Evolutionary conservation across 2,797 vertebrate species (phyloP).

Genomic region (Takifugu rubripes): DNA sequence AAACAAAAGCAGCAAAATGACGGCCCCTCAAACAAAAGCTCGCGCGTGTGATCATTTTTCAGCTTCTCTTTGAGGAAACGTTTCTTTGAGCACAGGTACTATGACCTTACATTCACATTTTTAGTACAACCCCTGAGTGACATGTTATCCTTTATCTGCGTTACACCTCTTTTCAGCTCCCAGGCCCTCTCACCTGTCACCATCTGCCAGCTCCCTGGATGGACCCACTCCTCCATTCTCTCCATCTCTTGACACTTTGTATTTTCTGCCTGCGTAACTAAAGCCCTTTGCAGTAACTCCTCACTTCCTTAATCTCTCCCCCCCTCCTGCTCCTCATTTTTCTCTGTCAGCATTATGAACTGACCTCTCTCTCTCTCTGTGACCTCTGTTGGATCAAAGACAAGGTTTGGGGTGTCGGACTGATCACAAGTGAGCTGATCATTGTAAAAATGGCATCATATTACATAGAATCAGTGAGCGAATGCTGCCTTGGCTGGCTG

Average conservation of each 20-base stretch:
- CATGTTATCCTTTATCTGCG: slow-evolving; percentile 60
- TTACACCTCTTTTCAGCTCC: slow-evolving; percentile 50
- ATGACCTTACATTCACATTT: slow-evolving; percentile 38
- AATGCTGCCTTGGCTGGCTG: no score
- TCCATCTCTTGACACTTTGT: slow-evolving; percentile 63
- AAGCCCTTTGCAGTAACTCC: slow-evolving; percentile 55
- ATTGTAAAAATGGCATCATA: no score
- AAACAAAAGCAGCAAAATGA: not conserved
- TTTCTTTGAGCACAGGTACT: slow-evolving; percentile 20
- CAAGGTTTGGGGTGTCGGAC: slow-evolving; percentile 37
- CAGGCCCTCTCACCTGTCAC: slow-evolving; percentile 58
- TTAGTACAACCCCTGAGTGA: slow-evolving; percentile 36
- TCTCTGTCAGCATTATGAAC: slow-evolving; percentile 47
- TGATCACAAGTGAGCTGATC: slow-evolving; percentile 41
- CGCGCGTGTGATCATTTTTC: not conserved
- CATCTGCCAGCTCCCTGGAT: slow-evolving; percentile 49
- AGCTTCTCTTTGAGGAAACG: slow-evolving; percentile 15
- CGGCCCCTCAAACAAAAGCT: not conserved
- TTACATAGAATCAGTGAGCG: no score
- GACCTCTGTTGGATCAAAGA: slow-evolving; percentile 51
- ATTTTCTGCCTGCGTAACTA: slow-evolving; percentile 65
- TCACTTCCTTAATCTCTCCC: slow-evolving; percentile 48
- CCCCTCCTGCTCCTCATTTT: slow-evolving; percentile 27
- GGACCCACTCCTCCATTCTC: slow-evolving; percentile 40
- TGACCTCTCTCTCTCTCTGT: slow-evolving; percentile 7